Evolutionary conservation across 2,113 vertebrate genomes (phyloP).

Genomic region (Meleagris gallopavo): DNA sequence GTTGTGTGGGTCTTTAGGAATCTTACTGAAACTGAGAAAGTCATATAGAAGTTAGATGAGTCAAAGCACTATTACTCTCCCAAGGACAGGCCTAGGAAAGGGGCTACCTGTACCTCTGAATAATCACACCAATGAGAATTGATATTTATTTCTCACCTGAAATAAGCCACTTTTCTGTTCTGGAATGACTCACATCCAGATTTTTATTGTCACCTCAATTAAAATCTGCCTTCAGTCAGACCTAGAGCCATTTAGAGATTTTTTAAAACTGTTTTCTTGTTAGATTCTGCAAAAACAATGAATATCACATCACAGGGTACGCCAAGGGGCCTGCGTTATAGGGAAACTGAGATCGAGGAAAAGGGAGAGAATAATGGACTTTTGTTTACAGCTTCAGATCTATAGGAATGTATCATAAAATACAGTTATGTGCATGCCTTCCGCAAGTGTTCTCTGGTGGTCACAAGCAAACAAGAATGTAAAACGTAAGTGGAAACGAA

Average conservation of each 20-base stretch:
- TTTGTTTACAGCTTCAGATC: constrained; percentile 36
- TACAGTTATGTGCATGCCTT: neutral
- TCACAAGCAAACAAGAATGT: constrained; percentile 15
- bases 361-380: constrained; percentile 23
- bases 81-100: neutral
- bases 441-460: constrained; percentile 1
- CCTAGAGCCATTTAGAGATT: neutral
- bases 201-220: neutral
- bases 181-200: neutral
- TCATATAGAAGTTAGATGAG: neutral
- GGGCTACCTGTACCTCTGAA: neutral
- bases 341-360: neutral
- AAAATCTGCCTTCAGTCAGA: neutral
- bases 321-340: neutral
- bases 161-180: neutral
- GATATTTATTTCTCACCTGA: neutral
- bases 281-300: neutral
- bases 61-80: neutral
- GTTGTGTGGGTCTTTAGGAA: neutral
- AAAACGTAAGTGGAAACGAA: constrained; percentile 28
- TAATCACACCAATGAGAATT: neutral
- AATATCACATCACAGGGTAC: fast-evolving
- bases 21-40: neutral
- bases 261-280: neutral
- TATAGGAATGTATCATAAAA: neutral